A percentile compares a stretch with the other conserved stretches of the same genome.
Conservation (phyloP, 2,113 vertebrate species). For the Psettodes erumei region DNA sequence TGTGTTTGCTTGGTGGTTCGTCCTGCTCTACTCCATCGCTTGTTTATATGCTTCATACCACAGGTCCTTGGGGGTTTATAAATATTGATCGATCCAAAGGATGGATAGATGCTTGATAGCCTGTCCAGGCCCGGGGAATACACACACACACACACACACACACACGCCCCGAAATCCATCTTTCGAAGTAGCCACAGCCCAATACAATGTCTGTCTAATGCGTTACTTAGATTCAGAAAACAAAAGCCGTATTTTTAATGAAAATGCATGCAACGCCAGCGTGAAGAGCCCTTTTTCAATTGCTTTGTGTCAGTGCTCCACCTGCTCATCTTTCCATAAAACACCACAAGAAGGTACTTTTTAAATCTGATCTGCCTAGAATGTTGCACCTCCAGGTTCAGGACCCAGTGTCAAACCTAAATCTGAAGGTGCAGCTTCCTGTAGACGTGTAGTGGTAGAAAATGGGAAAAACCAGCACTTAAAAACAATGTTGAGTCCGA, state of each 20-base stretch:
- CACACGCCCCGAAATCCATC: constrained; percentile 34
- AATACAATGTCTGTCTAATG: constrained; percentile 40
- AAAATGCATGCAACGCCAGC: background rate
- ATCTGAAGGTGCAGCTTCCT: background rate
- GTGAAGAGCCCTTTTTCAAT: background rate
- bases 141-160: constrained; percentile 70
- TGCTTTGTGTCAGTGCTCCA: background rate
- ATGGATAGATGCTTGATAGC: constrained; percentile 79
- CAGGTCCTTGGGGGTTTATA: constrained; percentile 98
- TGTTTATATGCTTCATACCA: constrained; percentile 91
- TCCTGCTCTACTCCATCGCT: constrained; percentile 75
- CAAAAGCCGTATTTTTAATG: constrained; percentile 29
- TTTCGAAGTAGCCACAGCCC: constrained; percentile 42
- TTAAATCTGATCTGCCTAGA: background rate
- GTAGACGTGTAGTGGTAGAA: background rate
- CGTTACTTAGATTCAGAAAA: constrained; percentile 49
- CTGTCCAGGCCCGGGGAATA: constrained; percentile 78
- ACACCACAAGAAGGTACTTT: background rate
- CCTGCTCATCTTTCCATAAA: too few relatives aligned
- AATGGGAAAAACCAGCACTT: background rate
- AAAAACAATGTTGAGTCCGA: too few relatives aligned
- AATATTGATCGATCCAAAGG: constrained; percentile 99
- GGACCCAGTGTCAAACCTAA: background rate
- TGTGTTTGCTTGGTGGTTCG: constrained; percentile 47
- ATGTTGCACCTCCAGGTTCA: background rate